Conservation (phyloP, 2,888 invertebrate genomes). For the Andrena trimmerana region DNA sequence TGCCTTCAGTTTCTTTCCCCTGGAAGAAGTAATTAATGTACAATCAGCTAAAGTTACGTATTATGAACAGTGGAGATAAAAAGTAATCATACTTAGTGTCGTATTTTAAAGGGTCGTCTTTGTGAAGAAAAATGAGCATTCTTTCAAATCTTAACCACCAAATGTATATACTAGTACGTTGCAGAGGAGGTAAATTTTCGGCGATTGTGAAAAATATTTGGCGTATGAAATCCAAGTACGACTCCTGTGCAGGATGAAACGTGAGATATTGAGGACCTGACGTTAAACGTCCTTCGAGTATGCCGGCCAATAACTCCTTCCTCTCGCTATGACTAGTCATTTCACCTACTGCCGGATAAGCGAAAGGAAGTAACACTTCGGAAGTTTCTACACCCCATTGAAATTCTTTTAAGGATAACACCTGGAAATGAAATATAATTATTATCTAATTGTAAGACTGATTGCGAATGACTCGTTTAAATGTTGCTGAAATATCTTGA, state of each 20-base stretch:
- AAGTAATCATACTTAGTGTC: conserved; percentile 69
- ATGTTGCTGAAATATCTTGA: background rate
- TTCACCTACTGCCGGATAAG: conserved; percentile 78
- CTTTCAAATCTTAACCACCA: conserved; percentile 89
- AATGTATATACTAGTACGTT: conserved; percentile 87
- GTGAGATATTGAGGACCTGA: conserved; percentile 88
- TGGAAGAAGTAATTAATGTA: conserved; percentile 43
- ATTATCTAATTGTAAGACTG: background rate
- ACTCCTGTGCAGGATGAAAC: conserved; percentile 88
- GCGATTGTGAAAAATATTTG: conserved; percentile 86
- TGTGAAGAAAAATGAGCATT: conserved; percentile 86
- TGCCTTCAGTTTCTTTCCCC: conserved; percentile 86
- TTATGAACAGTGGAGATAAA: no score
- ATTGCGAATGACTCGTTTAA: no score
- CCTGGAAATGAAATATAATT: conserved; percentile 61
- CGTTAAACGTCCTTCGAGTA: conserved; percentile 84
- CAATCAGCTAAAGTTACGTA: background rate
- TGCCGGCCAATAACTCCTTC: conserved; percentile 72
- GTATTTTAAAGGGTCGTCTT: conserved; percentile 84
- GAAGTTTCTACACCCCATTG: conserved; percentile 80
- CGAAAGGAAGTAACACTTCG: conserved; percentile 79
- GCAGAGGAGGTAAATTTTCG: conserved; percentile 84
- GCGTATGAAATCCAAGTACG: conserved; percentile 87
- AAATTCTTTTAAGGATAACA: conserved; percentile 74
- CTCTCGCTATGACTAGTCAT: conserved; percentile 72